phyloP scores from a whole-genome alignment of 2,113 vertebrate species.

The Trichechus manatus region DNA sequence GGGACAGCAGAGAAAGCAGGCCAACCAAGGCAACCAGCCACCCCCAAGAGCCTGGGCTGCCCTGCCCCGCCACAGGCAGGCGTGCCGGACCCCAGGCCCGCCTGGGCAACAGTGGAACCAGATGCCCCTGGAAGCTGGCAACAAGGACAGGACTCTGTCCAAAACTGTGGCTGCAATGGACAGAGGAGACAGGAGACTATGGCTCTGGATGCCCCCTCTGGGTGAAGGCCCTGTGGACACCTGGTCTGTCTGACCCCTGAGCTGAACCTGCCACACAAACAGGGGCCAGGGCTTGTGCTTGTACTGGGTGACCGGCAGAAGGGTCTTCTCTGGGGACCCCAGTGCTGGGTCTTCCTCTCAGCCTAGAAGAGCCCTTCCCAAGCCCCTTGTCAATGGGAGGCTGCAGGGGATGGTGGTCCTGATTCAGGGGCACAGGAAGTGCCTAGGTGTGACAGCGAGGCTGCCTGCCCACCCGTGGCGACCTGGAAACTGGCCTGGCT shows the following conservation, averaged over 20 bases:
- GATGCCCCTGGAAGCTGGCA: background rate
- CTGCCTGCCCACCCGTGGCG: background rate
- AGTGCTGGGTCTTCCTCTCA: background rate
- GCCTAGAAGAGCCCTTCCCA: background rate
- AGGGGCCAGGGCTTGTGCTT: background rate
- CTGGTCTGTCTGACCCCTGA: background rate
- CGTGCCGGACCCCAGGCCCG: background rate
- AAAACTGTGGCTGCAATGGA: background rate
- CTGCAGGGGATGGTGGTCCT: background rate
- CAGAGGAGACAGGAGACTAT: background rate
- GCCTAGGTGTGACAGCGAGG: background rate
- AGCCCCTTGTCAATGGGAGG: background rate
- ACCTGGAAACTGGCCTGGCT: fast-evolving
- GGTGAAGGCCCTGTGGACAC: background rate
- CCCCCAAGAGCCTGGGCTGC: background rate
- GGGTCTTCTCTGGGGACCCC: background rate
- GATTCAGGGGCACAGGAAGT: background rate
- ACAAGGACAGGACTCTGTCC: background rate
- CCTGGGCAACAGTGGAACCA: background rate
- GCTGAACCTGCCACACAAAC: background rate
- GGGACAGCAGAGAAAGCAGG: background rate
- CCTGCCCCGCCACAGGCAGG: background rate
- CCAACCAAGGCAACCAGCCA: background rate
- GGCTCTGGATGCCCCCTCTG: background rate
- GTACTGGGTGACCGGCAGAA: background rate